Base-by-base conservation (phyloP, 2,888 invertebrate species). In the Diadegma fenestrale region DNA sequence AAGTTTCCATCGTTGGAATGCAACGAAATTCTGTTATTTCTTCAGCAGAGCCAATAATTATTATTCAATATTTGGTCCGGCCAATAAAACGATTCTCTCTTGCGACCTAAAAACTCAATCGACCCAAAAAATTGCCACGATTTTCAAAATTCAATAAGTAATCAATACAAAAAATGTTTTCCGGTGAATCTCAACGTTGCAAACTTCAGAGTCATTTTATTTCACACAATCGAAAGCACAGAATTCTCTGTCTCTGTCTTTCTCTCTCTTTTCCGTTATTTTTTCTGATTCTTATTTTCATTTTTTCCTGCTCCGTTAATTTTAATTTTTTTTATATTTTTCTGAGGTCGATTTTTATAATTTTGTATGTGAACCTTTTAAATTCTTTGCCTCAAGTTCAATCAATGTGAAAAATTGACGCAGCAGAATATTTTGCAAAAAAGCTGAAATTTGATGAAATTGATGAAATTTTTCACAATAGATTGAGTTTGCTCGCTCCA, bases 201-300 rank as follows among this genome's bases (percentile, higher is more conserved):
- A n/a, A n/a, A n/a, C n/a, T n/a, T n/a, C n/a, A n/a, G n/a, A n/a
- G n/a, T n/a, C n/a, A n/a, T n/a, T n/a, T n/a, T n/a, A n/a, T n/a
- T n/a, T n/a, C n/a, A n/a, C n/a, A n/a, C n/a, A n/a, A n/a, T n/a
- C 26, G 6, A 22, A 61, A 0, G 26, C 19, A 7, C 61, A 12
- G 2, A 30, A 63, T 63, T 63, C 33, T 63, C 48, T 73, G 33
- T 63, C 81, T 66, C 58, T 43, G 30, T 43, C 54, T 75, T 45
- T 61, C 64, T n/a, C 8, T 54, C 26, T n/a, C 48, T 63, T 19
- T 43, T 12, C 19, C n/a, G 30, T 37, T 58, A 22, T 54, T 19
- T 41, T 54, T 19, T 43, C 41, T 17, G 26, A 22, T 73, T 54
- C 41, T 33, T 19, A 19, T 10, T 48, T 48, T 12, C 6, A 48